Base-by-base conservation (phyloP, 2,797 vertebrate species). In the Uromys caudimaculatus region DNA sequence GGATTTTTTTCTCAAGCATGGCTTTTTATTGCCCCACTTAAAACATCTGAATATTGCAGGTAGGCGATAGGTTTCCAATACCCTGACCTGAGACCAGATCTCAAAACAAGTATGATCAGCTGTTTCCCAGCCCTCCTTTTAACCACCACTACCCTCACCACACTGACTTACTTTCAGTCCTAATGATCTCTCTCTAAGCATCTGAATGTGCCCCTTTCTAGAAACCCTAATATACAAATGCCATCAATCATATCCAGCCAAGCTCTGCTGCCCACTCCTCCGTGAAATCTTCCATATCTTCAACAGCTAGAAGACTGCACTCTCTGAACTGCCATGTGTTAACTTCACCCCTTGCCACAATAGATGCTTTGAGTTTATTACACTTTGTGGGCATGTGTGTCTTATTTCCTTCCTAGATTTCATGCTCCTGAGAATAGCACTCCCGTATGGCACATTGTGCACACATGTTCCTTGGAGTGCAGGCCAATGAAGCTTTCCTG, bases 331-430 rank as follows among this genome's bases (percentile, higher is more conserved):
- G 12, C 44, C 79, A 11, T 1, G 8, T 38, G 69, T 86, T 47
- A 41, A 19, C 41, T 41, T 32, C 3, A 56, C 3, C 58, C 58
- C 60, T 29, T 41, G 35, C 67, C 17, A 11, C 35, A 86, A 52
- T 87, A 56, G 62, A 64, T 71, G 32, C 21, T 81, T 35, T 92
- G 54, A 69, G 17, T 90, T 89, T 58, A 73, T 27, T 58, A 41
- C 2, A 82, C 58, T 81, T 52, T 27, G 21, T 14, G 2, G 12
- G 54, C 14, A 3, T 23, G 32, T 0, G 32, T 54, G n/a, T 60
- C 38, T 56, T 56, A 58, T 78, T 86, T 85, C 77, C 35, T 92
- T 90, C 71, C 64, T 71, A 83, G 47, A 93, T 94, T 91, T 85
- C 62, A 91, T 16, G 24, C 7, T 82, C 62, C 47, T n/a, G 2